A percentile compares a stretch with the other conserved stretches of the same genome.
These are phyloP conservation scores for Drosophila hamatofila DNA, from an alignment of 2,888 invertebrate species.

Conservation along the genomic window DNA sequence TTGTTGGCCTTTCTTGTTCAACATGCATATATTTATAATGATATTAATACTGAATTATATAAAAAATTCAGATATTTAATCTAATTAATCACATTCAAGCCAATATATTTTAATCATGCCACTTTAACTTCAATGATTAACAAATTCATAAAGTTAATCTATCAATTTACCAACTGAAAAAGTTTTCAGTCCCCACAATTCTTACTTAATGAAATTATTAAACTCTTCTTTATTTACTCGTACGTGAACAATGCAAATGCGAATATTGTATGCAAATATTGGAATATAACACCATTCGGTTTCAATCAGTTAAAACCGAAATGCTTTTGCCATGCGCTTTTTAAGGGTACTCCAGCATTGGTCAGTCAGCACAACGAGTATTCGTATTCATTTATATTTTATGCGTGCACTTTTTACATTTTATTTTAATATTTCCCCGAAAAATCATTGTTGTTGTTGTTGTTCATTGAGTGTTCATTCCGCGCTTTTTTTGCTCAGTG, in stretches of 20 bases:
- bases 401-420: constrained; percentile 10
- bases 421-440: constrained; percentile 33
- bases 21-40: no score
- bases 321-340: constrained; percentile 44
- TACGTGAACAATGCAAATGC: constrained; percentile 16
- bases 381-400: constrained; percentile 24
- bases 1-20: no score
- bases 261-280: constrained; percentile 21
- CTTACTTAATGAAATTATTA: constrained; percentile 16
- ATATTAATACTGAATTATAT: no score
- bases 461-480: constrained; percentile 26
- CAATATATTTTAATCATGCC: background rate
- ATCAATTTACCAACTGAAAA: background rate
- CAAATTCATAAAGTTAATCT: background rate
- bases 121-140: background rate
- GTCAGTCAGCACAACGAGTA: constrained; percentile 35
- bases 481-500: constrained; percentile 51
- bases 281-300: constrained; percentile 25
- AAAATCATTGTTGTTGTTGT: constrained; percentile 28
- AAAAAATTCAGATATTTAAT: background rate
- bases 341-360: constrained; percentile 38
- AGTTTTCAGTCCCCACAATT: background rate
- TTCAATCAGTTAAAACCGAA: constrained; percentile 41
- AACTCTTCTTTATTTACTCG: constrained; percentile 13
- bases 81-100: background rate